Evolutionary conservation across 2,113 vertebrate species (phyloP).

Genomic region (Caracal caracal): DNA sequence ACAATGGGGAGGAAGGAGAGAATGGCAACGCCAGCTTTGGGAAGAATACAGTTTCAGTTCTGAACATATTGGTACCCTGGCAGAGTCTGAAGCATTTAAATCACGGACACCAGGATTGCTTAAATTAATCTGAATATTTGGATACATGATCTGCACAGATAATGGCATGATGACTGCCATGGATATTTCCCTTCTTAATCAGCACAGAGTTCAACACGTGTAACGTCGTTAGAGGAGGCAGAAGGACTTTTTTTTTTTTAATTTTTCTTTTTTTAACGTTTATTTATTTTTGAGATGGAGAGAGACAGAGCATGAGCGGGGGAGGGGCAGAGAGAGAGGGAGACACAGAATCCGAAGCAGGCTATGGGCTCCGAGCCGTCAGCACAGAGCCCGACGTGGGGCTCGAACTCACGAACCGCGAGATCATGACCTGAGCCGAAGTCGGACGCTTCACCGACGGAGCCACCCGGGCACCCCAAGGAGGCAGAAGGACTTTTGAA

Average conservation of each 20-base stretch:
- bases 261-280: too few relatives aligned
- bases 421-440: too few relatives aligned
- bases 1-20: background rate
- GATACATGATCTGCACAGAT: background rate
- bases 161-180: background rate
- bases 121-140: background rate
- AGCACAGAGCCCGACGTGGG: too few relatives aligned
- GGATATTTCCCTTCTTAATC: background rate
- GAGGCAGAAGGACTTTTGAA: background rate
- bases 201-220: background rate
- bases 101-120: background rate
- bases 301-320: too few relatives aligned
- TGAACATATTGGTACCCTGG: background rate
- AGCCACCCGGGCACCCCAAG: background rate
- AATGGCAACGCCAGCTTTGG: background rate
- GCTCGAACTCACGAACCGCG: too few relatives aligned
- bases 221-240: background rate
- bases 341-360: too few relatives aligned
- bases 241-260: background rate
- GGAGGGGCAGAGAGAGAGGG: too few relatives aligned
- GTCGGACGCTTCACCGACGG: too few relatives aligned
- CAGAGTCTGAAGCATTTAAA: background rate
- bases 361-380: too few relatives aligned
- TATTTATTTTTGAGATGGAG: too few relatives aligned
- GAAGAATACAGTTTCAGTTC: background rate